Evolutionary conservation across 1,140 invertebrate genomes (phyloP).

Genomic region (Nymphalis io): DNA sequence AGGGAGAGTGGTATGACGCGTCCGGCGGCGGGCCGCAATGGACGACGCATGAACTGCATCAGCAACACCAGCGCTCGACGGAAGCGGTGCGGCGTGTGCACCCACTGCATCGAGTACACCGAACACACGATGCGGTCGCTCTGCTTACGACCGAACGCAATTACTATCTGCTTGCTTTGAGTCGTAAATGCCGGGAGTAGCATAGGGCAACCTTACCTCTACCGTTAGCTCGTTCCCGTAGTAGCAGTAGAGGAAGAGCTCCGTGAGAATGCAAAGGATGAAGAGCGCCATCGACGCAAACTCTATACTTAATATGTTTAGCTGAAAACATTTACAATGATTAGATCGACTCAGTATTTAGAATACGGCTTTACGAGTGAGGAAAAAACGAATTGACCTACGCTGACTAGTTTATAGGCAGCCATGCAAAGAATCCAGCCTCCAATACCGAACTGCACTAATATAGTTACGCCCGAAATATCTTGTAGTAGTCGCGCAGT

Average conservation of each 20-base stretch:
- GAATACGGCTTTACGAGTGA: too few relatives aligned
- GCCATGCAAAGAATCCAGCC: slow-evolving; percentile 73
- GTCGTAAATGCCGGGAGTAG: too few relatives aligned
- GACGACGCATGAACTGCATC: slow-evolving; percentile 60
- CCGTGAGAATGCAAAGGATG: slow-evolving; percentile 68
- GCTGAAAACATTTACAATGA: slow-evolving; percentile 35
- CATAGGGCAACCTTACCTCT: slow-evolving; percentile 48
- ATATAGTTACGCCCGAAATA: slow-evolving; percentile 57
- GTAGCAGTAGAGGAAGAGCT: slow-evolving; percentile 72
- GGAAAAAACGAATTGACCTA: slow-evolving; percentile 41
- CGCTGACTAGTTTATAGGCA: slow-evolving; percentile 65
- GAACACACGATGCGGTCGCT: slow-evolving; percentile 50
- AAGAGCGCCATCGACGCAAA: slow-evolving; percentile 70
- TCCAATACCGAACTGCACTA: slow-evolving; percentile 67
- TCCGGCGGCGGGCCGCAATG: slow-evolving; percentile 64
- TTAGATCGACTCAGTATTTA: too few relatives aligned
- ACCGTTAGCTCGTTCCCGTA: slow-evolving; percentile 67
- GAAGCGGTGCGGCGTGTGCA: slow-evolving; percentile 30
- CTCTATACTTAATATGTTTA: slow-evolving; percentile 62
- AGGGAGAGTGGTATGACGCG: slow-evolving; percentile 69
- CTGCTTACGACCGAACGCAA: slow-evolving; percentile 30
- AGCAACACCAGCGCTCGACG: slow-evolving; percentile 58
- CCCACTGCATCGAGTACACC: slow-evolving; percentile 58
- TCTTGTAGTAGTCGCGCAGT: slow-evolving; percentile 51
- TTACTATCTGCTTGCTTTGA: slow-evolving; percentile 35